These are phyloP conservation scores for Leptura quadrifasciata DNA, from an alignment of 2,888 invertebrate species.

Conservation along the genomic window DNA sequence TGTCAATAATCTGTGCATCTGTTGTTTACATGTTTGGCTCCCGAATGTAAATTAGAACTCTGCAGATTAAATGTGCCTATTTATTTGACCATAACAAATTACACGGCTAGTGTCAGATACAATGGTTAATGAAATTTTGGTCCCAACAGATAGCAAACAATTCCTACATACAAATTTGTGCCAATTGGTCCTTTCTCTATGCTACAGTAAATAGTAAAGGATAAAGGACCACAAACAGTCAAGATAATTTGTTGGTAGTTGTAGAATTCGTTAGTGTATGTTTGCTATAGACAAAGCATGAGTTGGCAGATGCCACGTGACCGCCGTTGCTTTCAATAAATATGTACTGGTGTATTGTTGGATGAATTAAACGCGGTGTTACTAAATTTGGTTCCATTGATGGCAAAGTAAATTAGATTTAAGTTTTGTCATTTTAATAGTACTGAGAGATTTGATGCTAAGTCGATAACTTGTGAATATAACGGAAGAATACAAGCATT, in stretches of 20 bases:
- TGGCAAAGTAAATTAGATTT: not conserved
- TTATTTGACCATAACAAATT: slow-evolving; percentile 47
- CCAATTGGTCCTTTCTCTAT: slow-evolving; percentile 46
- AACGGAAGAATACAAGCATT: no score
- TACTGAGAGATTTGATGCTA: no score
- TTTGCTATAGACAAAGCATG: slow-evolving; percentile 33
- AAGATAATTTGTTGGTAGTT: slow-evolving; percentile 42
- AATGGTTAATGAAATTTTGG: slow-evolving; percentile 54
- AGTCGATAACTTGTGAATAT: no score
- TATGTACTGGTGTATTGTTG: slow-evolving; percentile 25
- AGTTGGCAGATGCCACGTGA: slow-evolving; percentile 42
- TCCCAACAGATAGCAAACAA: slow-evolving; percentile 48
- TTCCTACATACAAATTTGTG: slow-evolving; percentile 48
- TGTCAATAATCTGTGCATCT: slow-evolving; percentile 22
- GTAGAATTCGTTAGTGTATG: slow-evolving; percentile 38
- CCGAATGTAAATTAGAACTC: slow-evolving; percentile 36
- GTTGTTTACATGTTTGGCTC: slow-evolving; percentile 22
- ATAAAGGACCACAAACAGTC: slow-evolving; percentile 29
- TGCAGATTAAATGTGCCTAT: slow-evolving; percentile 32
- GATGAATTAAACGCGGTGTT: slow-evolving; percentile 16
- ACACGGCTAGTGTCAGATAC: slow-evolving; percentile 44
- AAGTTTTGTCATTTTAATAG: no score
- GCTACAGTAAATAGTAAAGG: slow-evolving; percentile 30
- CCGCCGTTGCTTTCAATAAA: not conserved
- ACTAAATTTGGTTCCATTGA: not conserved